A percentile compares a stretch with the other conserved stretches of the same genome.
Evolutionary conservation across 1,140 invertebrate species (phyloP).

Genomic region (Drosophila nigrodunni): DNA sequence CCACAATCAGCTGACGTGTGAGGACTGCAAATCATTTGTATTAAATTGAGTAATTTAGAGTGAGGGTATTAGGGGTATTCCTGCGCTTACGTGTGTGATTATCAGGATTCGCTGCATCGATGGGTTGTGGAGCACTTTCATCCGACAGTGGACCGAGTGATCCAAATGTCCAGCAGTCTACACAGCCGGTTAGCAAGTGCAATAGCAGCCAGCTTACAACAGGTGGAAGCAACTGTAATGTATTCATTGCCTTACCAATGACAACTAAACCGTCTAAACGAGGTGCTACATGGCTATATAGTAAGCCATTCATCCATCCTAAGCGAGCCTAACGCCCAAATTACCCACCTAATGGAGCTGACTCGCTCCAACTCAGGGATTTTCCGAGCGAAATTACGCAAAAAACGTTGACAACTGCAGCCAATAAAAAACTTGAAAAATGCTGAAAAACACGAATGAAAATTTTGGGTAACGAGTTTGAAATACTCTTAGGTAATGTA

Average conservation of each 20-base stretch:
- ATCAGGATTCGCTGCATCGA: conserved; percentile 46
- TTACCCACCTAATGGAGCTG: conserved; percentile 47
- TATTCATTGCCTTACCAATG: conserved; percentile 50
- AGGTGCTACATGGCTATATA: conserved; percentile 61
- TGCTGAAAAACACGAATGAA: background rate
- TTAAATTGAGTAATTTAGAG: background rate
- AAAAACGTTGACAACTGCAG: conserved; percentile 25
- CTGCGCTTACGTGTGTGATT: conserved; percentile 65
- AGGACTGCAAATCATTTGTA: conserved; percentile 41
- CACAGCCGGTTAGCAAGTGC: conserved; percentile 19
- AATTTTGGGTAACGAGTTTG: background rate
- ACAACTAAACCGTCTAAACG: conserved; percentile 54
- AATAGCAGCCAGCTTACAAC: conserved; percentile 39
- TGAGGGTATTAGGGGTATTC: too few species aligned
- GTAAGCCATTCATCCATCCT: conserved; percentile 22
- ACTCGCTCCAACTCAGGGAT: conserved; percentile 53
- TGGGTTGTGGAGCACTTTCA: conserved; percentile 50
- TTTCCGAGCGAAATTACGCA: conserved; percentile 55
- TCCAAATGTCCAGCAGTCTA: conserved; percentile 53
- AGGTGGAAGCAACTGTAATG: conserved; percentile 26
- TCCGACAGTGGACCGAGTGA: conserved; percentile 19
- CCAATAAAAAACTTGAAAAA: conserved; percentile 25
- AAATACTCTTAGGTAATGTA: background rate
- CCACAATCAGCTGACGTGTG: conserved; percentile 74
- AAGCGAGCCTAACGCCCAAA: conserved; percentile 42